Evolutionary conservation across 2,888 invertebrate genomes (phyloP).

Genomic region (Crematogaster levior): DNA sequence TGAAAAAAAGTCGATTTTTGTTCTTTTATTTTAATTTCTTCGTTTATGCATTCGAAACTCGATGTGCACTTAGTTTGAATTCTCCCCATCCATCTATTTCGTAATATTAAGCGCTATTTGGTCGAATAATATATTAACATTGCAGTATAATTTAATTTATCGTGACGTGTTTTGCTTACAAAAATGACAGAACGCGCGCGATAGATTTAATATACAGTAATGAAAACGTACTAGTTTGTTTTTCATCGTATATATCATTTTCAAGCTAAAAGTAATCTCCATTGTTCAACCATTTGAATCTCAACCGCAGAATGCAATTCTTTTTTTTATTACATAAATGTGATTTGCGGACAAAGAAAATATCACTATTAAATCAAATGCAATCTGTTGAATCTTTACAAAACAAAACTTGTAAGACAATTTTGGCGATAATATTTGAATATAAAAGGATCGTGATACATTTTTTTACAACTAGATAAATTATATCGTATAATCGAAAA

Average conservation of each 20-base stretch:
- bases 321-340: slow-evolving; percentile 10
- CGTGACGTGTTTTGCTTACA: background rate
- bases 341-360: slow-evolving; percentile 13
- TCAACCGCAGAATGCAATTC: background rate
- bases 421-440: background rate
- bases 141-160: slow-evolving; percentile 21
- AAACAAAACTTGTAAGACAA: background rate
- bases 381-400: slow-evolving; percentile 2
- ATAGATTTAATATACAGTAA: background rate
- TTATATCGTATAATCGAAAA: background rate
- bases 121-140: slow-evolving; percentile 25
- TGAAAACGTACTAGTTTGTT: background rate
- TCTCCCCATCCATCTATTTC: background rate
- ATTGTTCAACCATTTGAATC: background rate
- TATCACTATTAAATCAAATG: slow-evolving; percentile 8
- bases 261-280: background rate
- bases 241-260: background rate
- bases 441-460: background rate
- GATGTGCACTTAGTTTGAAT: background rate
- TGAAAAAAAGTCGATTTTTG: background rate
- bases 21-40: slow-evolving; percentile 9
- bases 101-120: slow-evolving; percentile 1
- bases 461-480: background rate
- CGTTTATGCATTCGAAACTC: background rate
- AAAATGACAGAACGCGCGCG: background rate